These are phyloP conservation scores for Aporophyla lueneburgensis DNA, from an alignment of 2,888 invertebrate genomes.

Conservation along the genomic window DNA sequence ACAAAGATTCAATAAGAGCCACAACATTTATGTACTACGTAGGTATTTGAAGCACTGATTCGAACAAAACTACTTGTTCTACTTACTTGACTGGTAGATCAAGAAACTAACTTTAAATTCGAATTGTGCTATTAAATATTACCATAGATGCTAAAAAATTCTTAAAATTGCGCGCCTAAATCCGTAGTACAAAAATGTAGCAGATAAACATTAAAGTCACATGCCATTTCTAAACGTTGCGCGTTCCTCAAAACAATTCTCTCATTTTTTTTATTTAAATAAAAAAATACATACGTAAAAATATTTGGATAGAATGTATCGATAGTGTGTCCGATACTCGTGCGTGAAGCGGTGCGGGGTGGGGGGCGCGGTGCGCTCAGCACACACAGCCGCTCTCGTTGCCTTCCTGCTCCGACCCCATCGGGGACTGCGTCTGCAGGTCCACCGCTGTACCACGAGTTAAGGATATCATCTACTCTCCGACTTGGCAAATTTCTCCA, in stretches of 20 bases:
- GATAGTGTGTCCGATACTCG: constrained; percentile 62
- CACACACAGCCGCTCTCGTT: constrained; percentile 96
- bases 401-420: constrained; percentile 95
- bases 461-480: constrained; percentile 72
- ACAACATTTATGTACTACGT: constrained; percentile 44
- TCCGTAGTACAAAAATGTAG: constrained; percentile 41
- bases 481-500: neutral
- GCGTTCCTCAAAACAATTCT: constrained; percentile 60
- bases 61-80: neutral
- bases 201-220: constrained; percentile 52
- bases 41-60: neutral
- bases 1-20: constrained; percentile 34
- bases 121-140: constrained; percentile 20
- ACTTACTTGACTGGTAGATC: neutral
- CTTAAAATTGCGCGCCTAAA: constrained; percentile 1
- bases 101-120: neutral
- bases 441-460: constrained; percentile 93
- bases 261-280: constrained; percentile 48
- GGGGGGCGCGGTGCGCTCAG: constrained; percentile 84
- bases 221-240: constrained; percentile 55
- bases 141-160: constrained; percentile 1
- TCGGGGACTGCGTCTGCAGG: constrained; percentile 95
- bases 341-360: constrained; percentile 72
- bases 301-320: constrained; percentile 60
- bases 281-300: constrained; percentile 64